phyloP scores from a whole-genome alignment of 1,140 invertebrate species.

The Lordiphosa mommai region DNA sequence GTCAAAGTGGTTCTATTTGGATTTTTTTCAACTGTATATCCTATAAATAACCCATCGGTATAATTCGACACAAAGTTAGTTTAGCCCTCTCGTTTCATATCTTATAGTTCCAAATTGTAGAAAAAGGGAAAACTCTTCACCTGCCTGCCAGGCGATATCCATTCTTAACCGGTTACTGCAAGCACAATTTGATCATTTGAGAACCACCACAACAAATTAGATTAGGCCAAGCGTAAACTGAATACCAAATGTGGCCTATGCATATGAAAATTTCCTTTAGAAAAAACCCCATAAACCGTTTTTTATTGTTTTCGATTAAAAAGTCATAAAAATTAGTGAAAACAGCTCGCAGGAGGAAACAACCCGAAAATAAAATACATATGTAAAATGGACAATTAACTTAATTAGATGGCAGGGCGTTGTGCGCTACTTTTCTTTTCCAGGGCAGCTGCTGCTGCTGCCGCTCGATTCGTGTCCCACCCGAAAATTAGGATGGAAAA shows the following conservation, averaged over 20 bases:
- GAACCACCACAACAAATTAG: slow-evolving; percentile 34
- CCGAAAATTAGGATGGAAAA: slow-evolving; percentile 55
- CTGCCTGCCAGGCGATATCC: slow-evolving; percentile 26
- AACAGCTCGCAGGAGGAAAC: slow-evolving; percentile 5
- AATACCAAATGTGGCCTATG: slow-evolving; percentile 49
- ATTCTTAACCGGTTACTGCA: background rate
- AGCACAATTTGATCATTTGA: slow-evolving; percentile 8
- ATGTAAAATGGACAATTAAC: slow-evolving; percentile 75
- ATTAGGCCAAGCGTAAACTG: slow-evolving; percentile 58
- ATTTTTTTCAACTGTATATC: too few relatives aligned
- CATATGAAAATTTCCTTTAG: slow-evolving; percentile 30
- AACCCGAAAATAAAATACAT: slow-evolving; percentile 28
- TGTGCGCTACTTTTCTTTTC: slow-evolving; percentile 67
- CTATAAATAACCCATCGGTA: too few relatives aligned
- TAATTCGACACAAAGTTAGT: too few relatives aligned
- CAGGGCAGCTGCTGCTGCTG: slow-evolving; percentile 19
- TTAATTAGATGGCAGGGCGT: slow-evolving; percentile 74
- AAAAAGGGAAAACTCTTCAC: slow-evolving; percentile 5
- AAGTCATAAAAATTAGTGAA: slow-evolving; percentile 55
- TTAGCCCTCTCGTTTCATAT: too few relatives aligned
- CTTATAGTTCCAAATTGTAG: too few relatives aligned
- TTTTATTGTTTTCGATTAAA: slow-evolving; percentile 77
- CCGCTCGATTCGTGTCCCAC: slow-evolving; percentile 17
- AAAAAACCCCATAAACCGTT: slow-evolving; percentile 11
- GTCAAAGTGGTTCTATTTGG: too few relatives aligned